phyloP scores from a whole-genome alignment of 2,888 invertebrate genomes.

The Venusia cambrica region DNA sequence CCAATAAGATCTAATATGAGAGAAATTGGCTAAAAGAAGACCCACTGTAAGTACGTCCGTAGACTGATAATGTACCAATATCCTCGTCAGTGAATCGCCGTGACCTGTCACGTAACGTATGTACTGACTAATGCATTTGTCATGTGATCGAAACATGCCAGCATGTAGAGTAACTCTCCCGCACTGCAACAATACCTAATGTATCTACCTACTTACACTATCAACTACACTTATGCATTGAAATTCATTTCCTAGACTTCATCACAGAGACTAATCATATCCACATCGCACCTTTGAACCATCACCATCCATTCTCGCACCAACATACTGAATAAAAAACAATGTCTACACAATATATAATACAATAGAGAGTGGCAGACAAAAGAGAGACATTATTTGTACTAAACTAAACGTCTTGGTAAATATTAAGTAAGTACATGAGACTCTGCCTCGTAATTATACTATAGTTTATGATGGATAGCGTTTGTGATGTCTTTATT shows the following conservation, averaged over 20 bases:
- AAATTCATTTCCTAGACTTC: constrained; percentile 66
- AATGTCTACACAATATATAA: constrained; percentile 59
- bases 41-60: constrained; percentile 53
- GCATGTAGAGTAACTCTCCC: constrained; percentile 23
- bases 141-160: constrained; percentile 43
- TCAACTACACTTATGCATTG: constrained; percentile 57
- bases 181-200: constrained; percentile 46
- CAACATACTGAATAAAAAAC: constrained; percentile 54
- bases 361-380: constrained; percentile 77
- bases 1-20: constrained; percentile 58
- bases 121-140: constrained; percentile 52
- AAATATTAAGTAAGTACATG: constrained; percentile 73
- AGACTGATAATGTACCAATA: constrained; percentile 40
- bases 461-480: constrained; percentile 45
- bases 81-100: constrained; percentile 40
- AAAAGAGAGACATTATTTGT: constrained; percentile 78
- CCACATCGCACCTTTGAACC: constrained; percentile 57
- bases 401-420: constrained; percentile 69
- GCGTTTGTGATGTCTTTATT: constrained; percentile 71
- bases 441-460: constrained; percentile 61
- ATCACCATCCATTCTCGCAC: constrained; percentile 64
- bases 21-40: constrained; percentile 50
- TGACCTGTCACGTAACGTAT: constrained; percentile 30
- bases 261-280: constrained; percentile 75
- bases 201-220: constrained; percentile 33